A percentile compares a stretch with the other conserved stretches of the same genome.
phyloP scores from a whole-genome alignment of 2,113 vertebrate genomes.

The Pholis gunnellus region DNA sequence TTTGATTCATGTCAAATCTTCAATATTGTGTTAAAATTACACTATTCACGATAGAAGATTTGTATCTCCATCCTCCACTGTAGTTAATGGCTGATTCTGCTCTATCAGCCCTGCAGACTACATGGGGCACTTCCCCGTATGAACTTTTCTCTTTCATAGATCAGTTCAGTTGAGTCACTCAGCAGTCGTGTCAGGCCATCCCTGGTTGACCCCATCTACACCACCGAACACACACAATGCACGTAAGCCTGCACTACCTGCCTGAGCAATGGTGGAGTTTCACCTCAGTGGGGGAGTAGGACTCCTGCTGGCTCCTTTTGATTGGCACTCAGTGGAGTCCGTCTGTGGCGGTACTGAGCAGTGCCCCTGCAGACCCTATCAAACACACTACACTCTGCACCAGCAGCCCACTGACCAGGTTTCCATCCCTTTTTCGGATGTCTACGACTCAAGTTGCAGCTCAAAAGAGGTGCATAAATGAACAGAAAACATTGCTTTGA shows the following conservation, averaged over 20 bases:
- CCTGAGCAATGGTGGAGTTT: slow-evolving; percentile 12
- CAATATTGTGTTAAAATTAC: too few species aligned
- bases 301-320: slow-evolving; percentile 39
- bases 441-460: neutral
- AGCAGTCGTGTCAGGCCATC: neutral
- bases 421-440: slow-evolving; percentile 31
- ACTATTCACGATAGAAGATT: too few species aligned
- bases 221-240: slow-evolving; percentile 13
- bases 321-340: slow-evolving; percentile 45
- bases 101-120: neutral
- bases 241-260: slow-evolving; percentile 37
- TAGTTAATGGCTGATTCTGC: neutral
- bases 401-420: slow-evolving; percentile 19
- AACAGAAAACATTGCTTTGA: slow-evolving; percentile 6
- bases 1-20: too few species aligned
- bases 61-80: too few species aligned
- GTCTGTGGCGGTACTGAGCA: slow-evolving; percentile 1
- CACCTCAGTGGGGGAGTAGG: slow-evolving; percentile 1
- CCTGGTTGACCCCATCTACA: neutral
- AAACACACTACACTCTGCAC: slow-evolving; percentile 41
- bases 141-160: neutral
- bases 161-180: neutral
- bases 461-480: neutral
- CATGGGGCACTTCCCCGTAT: neutral
- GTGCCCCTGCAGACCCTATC: slow-evolving; percentile 36